Conservation (phyloP, 1,140 invertebrate species). For the Diorhabda sublineata region DNA sequence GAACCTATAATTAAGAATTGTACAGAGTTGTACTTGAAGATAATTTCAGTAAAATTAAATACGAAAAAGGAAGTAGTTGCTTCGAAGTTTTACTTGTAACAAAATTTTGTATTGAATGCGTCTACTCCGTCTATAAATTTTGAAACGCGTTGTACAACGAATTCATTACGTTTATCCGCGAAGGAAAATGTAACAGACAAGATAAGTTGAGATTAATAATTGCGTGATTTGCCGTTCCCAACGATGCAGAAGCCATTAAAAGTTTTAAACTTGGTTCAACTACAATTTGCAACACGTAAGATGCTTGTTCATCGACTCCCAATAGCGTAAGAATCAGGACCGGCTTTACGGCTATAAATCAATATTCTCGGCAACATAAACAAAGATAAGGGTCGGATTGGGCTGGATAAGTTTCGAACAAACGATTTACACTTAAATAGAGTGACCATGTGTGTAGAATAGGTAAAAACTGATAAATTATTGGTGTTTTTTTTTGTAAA, state of each 20-base stretch:
- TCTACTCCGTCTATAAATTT: not conserved
- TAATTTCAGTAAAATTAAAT: no score
- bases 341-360: not conserved
- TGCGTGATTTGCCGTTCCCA: not conserved
- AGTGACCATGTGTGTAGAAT: no score
- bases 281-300: constrained; percentile 2
- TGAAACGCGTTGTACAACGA: not conserved
- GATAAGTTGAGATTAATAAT: not conserved
- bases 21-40: no score
- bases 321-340: not conserved
- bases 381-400: not conserved
- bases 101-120: no score
- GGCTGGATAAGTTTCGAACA: not conserved
- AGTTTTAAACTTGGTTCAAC: not conserved
- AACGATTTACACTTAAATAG: not conserved
- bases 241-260: not conserved
- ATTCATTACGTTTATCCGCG: not conserved
- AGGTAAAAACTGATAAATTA: no score
- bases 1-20: no score
- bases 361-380: not conserved
- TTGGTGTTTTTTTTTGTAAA: no score
- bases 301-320: not conserved
- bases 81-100: no score
- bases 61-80: no score
- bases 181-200: not conserved